phyloP scores from a whole-genome alignment of 2,888 invertebrate genomes.

The Lasioglossum malachurum region DNA sequence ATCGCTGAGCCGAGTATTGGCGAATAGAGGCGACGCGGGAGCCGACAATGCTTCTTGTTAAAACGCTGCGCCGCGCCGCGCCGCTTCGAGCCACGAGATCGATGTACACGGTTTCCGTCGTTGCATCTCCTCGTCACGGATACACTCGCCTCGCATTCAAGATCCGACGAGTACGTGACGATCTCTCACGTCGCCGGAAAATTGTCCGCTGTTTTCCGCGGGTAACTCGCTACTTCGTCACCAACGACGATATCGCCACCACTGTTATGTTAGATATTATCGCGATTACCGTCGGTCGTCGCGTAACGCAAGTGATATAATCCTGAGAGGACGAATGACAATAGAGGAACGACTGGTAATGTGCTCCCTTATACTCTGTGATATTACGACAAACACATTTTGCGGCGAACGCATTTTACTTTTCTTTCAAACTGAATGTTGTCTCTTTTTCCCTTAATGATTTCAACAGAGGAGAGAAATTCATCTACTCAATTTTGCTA shows the following conservation, averaged over 20 bases:
- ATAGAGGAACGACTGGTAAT: not conserved
- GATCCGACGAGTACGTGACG: conserved; percentile 39
- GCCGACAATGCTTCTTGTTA: conserved; percentile 71
- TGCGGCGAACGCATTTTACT: too few relatives aligned
- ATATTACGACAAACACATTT: not conserved
- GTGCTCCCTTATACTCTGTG: not conserved
- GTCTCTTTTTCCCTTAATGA: too few relatives aligned
- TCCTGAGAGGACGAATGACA: not conserved
- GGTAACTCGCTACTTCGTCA: not conserved
- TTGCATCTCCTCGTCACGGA: conserved; percentile 25
- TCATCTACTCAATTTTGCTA: too few relatives aligned
- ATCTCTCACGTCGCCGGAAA: conserved; percentile 14
- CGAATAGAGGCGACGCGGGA: conserved; percentile 25
- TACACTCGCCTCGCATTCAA: conserved; percentile 26
- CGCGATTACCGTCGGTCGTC: not conserved
- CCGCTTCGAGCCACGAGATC: conserved; percentile 47
- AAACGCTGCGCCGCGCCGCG: conserved; percentile 33
- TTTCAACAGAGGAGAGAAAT: too few relatives aligned
- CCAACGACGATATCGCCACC: not conserved
- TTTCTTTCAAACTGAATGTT: too few relatives aligned
- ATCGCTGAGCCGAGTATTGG: conserved; percentile 37
- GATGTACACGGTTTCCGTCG: conserved; percentile 42
- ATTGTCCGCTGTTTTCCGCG: conserved; percentile 6
- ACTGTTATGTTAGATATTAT: not conserved
- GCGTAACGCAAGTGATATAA: not conserved